Conservation (phyloP, 2,888 invertebrate species). For the Pegoplata infirma region DNA sequence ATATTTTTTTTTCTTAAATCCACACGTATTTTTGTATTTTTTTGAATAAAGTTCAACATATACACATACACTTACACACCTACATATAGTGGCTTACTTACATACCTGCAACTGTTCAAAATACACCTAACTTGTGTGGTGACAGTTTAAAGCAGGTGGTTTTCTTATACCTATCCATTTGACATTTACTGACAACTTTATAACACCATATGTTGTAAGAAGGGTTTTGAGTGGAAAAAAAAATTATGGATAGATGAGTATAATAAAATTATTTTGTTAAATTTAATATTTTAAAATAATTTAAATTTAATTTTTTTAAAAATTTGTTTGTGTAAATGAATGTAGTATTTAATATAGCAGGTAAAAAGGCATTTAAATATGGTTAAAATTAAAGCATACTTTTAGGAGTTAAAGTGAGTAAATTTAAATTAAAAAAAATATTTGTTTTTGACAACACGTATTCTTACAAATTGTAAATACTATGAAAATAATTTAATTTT, state of each 20-base stretch:
- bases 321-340: neutral
- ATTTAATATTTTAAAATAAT: neutral
- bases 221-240: neutral
- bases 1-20: constrained; percentile 1
- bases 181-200: constrained; percentile 49
- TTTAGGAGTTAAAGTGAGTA: no score
- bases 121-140: constrained; percentile 13
- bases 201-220: constrained; percentile 34
- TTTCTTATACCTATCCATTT: constrained; percentile 36
- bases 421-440: no score
- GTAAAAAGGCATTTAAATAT: neutral
- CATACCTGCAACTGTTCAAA: no score
- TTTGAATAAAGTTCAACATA: neutral
- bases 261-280: neutral
- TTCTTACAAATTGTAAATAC: no score
- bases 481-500: no score
- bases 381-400: neutral
- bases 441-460: no score
- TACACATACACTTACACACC: neutral
- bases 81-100: no score
- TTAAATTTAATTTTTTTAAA: neutral
- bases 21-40: neutral
- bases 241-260: neutral
- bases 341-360: neutral
- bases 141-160: constrained; percentile 51